These are phyloP conservation scores for Trilocha varians DNA, from an alignment of 2,888 invertebrate genomes.

Conservation along the genomic window DNA sequence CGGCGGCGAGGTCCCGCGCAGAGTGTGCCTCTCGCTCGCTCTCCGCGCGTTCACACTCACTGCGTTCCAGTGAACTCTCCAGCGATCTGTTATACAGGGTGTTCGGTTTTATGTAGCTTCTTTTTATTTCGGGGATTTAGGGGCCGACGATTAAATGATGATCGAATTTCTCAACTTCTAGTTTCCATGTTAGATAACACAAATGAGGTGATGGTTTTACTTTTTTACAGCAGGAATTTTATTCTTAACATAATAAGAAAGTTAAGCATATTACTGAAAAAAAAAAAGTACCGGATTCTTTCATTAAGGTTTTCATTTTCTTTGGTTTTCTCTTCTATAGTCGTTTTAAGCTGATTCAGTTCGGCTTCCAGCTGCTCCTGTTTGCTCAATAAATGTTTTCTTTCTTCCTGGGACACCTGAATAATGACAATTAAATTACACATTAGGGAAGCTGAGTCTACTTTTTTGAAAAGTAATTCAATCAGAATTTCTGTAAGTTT, in stretches of 20 bases:
- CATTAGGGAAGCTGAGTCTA: too few species aligned
- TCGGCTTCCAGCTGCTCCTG: slow-evolving; percentile 85
- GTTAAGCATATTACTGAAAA: too few species aligned
- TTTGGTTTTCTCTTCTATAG: slow-evolving; percentile 73
- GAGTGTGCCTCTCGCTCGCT: slow-evolving; percentile 81
- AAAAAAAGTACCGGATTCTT: slow-evolving; percentile 65
- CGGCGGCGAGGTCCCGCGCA: slow-evolving; percentile 82
- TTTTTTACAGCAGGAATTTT: too few species aligned
- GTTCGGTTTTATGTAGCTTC: background rate
- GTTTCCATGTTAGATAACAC: too few species aligned
- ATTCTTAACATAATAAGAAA: too few species aligned
- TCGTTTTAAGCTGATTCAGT: slow-evolving; percentile 75
- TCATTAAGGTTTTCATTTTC: slow-evolving; percentile 80
- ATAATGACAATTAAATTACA: background rate
- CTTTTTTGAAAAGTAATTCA: too few species aligned
- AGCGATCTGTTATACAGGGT: slow-evolving; percentile 40
- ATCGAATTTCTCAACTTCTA: too few species aligned
- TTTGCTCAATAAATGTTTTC: slow-evolving; percentile 80
- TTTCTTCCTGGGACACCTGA: slow-evolving; percentile 83
- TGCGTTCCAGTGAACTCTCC: slow-evolving; percentile 82
- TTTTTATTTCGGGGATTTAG: too few species aligned
- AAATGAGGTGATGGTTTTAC: too few species aligned
- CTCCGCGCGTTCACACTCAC: slow-evolving; percentile 81
- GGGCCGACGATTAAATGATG: too few species aligned
- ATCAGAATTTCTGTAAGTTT: too few species aligned